Conservation (phyloP, 2,888 invertebrate species). For the Podabrus alpinus region DNA sequence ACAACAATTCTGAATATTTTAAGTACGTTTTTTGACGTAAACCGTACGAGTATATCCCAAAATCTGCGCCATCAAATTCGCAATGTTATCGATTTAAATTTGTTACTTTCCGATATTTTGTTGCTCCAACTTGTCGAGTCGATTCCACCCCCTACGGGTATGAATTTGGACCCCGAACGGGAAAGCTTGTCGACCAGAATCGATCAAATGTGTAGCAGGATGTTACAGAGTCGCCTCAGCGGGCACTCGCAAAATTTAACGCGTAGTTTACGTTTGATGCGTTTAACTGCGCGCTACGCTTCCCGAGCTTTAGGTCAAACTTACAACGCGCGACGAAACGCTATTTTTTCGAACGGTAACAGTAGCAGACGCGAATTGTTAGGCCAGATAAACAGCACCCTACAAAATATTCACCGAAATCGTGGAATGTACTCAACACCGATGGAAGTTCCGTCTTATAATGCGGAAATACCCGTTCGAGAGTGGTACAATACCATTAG, state of each 20-base stretch:
- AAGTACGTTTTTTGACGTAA: constrained; percentile 57
- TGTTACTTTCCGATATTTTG: constrained; percentile 57
- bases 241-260: constrained; percentile 48
- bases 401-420: constrained; percentile 36
- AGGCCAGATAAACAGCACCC: constrained; percentile 37
- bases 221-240: constrained; percentile 47
- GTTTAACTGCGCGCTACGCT: constrained; percentile 48
- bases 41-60: constrained; percentile 40
- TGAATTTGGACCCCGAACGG: constrained; percentile 50
- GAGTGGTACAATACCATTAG: constrained; percentile 39
- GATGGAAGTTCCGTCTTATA: neutral
- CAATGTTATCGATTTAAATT: constrained; percentile 54
- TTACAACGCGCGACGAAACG: constrained; percentile 46
- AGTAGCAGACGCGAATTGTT: constrained; percentile 37
- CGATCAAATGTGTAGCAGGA: constrained; percentile 50
- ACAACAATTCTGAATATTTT: constrained; percentile 56
- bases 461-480: constrained; percentile 26
- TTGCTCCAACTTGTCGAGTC: constrained; percentile 57
- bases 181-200: constrained; percentile 49
- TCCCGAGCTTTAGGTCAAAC: constrained; percentile 47
- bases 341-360: constrained; percentile 45
- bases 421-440: constrained; percentile 9
- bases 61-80: constrained; percentile 43
- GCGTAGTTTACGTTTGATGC: constrained; percentile 47
- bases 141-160: constrained; percentile 50